Evolutionary conservation across 2,888 invertebrate genomes (phyloP).

Genomic region (Drosophila nr. fundita): DNA sequence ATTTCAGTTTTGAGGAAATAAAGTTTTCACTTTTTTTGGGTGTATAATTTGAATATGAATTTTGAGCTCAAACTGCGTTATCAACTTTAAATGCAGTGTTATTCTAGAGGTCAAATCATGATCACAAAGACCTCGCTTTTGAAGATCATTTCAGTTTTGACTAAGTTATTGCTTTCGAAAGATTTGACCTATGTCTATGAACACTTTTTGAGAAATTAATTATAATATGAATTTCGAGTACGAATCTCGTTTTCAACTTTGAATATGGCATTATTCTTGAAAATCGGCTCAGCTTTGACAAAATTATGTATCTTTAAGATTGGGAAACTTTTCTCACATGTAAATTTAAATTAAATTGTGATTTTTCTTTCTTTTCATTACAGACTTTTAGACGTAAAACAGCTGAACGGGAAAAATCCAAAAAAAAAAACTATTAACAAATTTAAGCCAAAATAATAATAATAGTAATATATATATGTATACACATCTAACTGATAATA

Average conservation of each 20-base stretch:
- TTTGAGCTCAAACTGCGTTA: background rate
- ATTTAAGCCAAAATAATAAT: constrained; percentile 52
- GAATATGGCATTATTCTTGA: background rate
- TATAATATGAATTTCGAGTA: too few relatives aligned
- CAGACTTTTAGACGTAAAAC: constrained; percentile 35
- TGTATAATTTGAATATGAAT: background rate
- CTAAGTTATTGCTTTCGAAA: too few relatives aligned
- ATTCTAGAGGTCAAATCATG: background rate
- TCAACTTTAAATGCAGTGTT: background rate
- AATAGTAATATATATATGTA: constrained; percentile 21
- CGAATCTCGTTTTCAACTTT: too few relatives aligned
- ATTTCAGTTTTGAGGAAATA: background rate
- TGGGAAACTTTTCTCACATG: background rate
- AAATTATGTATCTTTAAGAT: background rate
- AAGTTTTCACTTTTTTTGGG: background rate
- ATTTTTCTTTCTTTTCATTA: constrained; percentile 1
- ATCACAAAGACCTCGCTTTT: too few relatives aligned
- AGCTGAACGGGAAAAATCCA: constrained; percentile 30
- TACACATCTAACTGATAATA: background rate
- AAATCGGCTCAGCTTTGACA: background rate
- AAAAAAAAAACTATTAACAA: constrained; percentile 36
- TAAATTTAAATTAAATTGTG: background rate
- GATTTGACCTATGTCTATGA: too few relatives aligned
- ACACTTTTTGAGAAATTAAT: too few relatives aligned
- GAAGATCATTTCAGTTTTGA: too few relatives aligned